These are phyloP conservation scores for Ornithoptera priamus DNA, from an alignment of 2,888 invertebrate genomes.

Conservation along the genomic window DNA sequence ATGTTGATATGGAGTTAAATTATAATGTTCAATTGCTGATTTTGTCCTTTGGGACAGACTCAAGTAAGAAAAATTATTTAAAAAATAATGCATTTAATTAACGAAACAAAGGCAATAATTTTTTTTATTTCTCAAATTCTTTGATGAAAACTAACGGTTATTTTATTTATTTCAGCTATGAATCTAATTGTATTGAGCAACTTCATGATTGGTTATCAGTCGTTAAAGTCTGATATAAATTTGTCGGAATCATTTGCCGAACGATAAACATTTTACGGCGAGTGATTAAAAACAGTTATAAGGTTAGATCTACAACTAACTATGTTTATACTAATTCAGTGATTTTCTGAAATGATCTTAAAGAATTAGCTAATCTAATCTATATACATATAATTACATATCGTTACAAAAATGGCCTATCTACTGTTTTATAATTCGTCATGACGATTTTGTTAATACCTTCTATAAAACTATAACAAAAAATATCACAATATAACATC, in stretches of 20 bases:
- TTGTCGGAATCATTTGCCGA: constrained; percentile 3
- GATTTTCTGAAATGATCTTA: constrained; percentile 20
- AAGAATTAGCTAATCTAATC: constrained; percentile 15
- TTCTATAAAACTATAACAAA: constrained; percentile 29
- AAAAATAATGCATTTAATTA: no score
- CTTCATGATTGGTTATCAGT: constrained; percentile 26
- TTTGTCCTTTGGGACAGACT: background rate
- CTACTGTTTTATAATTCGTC: constrained; percentile 18
- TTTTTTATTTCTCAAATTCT: constrained; percentile 13
- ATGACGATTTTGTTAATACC: constrained; percentile 22
- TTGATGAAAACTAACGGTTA: background rate
- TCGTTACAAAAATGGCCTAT: constrained; percentile 8
- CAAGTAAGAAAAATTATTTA: background rate
- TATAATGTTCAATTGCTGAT: no score
- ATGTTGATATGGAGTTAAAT: no score
- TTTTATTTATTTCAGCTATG: constrained; percentile 15
- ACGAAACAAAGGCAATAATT: background rate
- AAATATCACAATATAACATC: constrained; percentile 27
- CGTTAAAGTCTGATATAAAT: constrained; percentile 21
- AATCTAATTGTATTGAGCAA: constrained; percentile 30
- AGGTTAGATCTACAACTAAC: constrained; percentile 2
- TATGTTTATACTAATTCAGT: constrained; percentile 7
- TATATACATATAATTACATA: constrained; percentile 16
- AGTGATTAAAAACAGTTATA: constrained; percentile 9
- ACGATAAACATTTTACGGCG: background rate